Base-by-base conservation (phyloP, 2,113 vertebrate genomes). In the Lepus americanus region DNA sequence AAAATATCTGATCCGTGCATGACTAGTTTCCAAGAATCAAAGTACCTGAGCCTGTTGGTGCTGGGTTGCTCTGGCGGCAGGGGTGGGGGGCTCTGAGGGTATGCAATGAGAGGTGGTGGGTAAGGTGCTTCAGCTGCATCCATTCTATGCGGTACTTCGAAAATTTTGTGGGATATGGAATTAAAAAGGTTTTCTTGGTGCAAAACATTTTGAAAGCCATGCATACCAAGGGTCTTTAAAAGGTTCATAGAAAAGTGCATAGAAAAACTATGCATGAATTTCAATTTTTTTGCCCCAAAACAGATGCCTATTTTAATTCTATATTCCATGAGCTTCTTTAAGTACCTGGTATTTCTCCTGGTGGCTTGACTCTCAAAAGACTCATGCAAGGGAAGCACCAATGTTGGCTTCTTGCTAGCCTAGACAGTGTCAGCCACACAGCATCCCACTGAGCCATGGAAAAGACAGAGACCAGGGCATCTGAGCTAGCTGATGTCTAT, bases 1-100 rank as follows among this genome's bases (percentile, higher is more conserved):
- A 36, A 86, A 59, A 73, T 17, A 7, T 5, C 3, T 29, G 6
- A 86, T 10, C 49, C 44, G 12, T 49, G n/a, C 66, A 27, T 25
- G 4, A 85, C 93, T 17, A 66, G 87, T 76, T 16, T 69, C 33
- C 0, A 12, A 72, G 61, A 44, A 80, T 27, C 87, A 53, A 81
- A 95, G 67, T 12, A 83, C 0, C 0, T 76, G 33, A 31, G 36
- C 53, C 17, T 36, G 39, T 5, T 9, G 55, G 74, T n/a, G 7
- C 44, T 44, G 44, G 44, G 44, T 44, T 44, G 44, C 44, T 44
- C 44, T 44, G 44, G 44, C 44, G 44, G 44, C 44, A 44, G 44
- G 44, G 44, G 44, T 16, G 0, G 2, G 39, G 3, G n/a, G 27
- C 19, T 51, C 78, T 74, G 0, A 44, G 73, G 89, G 23, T 14